Conservation (phyloP, 2,797 vertebrate genomes). For the Pagetopsis macropterus region DNA sequence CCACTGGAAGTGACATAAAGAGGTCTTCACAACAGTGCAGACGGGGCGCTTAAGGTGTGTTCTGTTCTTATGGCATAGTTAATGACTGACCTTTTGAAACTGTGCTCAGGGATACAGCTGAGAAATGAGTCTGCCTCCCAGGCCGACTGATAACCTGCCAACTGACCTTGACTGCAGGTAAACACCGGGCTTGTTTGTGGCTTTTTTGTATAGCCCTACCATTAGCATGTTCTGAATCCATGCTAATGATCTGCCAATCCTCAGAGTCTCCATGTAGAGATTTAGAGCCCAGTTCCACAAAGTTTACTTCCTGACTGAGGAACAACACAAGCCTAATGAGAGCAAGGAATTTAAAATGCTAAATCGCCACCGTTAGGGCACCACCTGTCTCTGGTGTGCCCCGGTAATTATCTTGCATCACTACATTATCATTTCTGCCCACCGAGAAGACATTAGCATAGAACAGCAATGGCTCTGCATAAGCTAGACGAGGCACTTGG, state of each 20-base stretch:
- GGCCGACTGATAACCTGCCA: conserved; percentile 73
- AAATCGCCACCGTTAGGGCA: conserved; percentile 73
- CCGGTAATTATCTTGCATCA: conserved; percentile 78
- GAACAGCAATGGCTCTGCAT: conserved; percentile 64
- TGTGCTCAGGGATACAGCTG: conserved; percentile 67
- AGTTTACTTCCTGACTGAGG: conserved; percentile 67
- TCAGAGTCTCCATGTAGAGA: conserved; percentile 55
- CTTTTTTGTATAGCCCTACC: conserved; percentile 47
- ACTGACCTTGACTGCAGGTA: conserved; percentile 84
- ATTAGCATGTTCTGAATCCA: conserved; percentile 60
- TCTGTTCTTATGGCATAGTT: conserved; percentile 69
- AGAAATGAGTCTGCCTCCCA: conserved; percentile 73
- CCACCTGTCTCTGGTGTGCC: conserved; percentile 77
- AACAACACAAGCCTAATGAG: conserved; percentile 66
- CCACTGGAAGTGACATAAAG: conserved; percentile 66
- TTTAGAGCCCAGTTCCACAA: conserved; percentile 51
- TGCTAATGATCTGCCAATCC: conserved; percentile 39
- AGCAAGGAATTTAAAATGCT: conserved; percentile 73
- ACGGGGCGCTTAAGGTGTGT: conserved; percentile 45
- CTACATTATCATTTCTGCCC: conserved; percentile 75
- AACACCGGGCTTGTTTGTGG: conserved; percentile 82
- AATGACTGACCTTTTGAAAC: conserved; percentile 82
- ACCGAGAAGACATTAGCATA: conserved; percentile 78
- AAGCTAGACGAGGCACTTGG: conserved; percentile 61
- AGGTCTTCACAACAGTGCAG: conserved; percentile 67